Conservation (phyloP, 2,888 invertebrate species). For the Cerastis rubricosa region DNA sequence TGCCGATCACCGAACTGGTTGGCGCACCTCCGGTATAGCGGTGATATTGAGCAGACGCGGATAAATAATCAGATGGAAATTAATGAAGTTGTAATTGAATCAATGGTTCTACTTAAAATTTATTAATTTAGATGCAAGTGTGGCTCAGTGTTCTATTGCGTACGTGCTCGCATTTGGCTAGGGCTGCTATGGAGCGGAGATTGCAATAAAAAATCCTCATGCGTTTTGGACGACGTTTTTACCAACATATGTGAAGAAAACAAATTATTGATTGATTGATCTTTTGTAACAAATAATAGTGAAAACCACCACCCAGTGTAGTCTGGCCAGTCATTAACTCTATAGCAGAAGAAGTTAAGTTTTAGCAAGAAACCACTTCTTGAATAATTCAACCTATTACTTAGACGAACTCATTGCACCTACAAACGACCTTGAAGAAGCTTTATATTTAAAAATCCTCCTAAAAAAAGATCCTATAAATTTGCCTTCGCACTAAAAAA, state of each 20-base stretch:
- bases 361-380: neutral
- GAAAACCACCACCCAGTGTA: neutral
- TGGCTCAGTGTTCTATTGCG: neutral
- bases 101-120: slow-evolving; percentile 7
- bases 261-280: neutral
- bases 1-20: slow-evolving; percentile 73
- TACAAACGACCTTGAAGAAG: too few relatives aligned
- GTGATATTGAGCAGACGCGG: slow-evolving; percentile 43
- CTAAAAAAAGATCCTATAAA: too few relatives aligned
- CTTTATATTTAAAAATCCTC: too few relatives aligned
- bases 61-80: slow-evolving; percentile 51
- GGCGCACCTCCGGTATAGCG: slow-evolving; percentile 52
- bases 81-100: slow-evolving; percentile 38
- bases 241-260: neutral
- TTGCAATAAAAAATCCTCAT: neutral
- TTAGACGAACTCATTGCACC: neutral
- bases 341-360: neutral
- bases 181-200: neutral
- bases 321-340: neutral
- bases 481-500: neutral
- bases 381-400: too few relatives aligned
- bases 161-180: neutral
- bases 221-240: neutral
- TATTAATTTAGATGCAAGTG: neutral
- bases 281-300: neutral